phyloP scores from a whole-genome alignment of 2,888 invertebrate genomes.

The Apocheima hispidaria region DNA sequence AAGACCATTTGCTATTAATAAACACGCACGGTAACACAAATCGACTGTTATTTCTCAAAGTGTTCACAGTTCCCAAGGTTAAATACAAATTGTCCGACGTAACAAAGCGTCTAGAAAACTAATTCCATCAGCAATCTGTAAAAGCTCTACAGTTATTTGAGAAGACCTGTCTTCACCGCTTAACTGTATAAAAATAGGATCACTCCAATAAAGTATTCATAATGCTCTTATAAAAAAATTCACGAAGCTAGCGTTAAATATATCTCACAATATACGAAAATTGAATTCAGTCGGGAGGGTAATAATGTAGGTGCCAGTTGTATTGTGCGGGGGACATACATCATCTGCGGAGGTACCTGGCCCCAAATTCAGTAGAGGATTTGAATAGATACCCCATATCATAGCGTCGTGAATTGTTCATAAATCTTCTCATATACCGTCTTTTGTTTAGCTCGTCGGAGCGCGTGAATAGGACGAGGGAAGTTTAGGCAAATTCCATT shows the following conservation, averaged over 20 bases:
- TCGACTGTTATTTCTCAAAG: constrained; percentile 58
- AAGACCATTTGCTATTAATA: constrained; percentile 61
- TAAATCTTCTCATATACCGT: constrained; percentile 78
- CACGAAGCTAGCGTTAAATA: constrained; percentile 34
- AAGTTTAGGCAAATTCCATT: constrained; percentile 66
- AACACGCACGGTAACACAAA: constrained; percentile 60
- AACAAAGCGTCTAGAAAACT: constrained; percentile 24
- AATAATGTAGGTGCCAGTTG: constrained; percentile 60
- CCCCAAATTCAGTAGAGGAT: constrained; percentile 69
- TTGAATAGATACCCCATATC: constrained; percentile 81
- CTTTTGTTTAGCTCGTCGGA: constrained; percentile 76
- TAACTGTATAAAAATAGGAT: constrained; percentile 5
- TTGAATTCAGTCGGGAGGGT: constrained; percentile 52
- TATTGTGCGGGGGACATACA: constrained; percentile 65
- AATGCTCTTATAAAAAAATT: constrained; percentile 31
- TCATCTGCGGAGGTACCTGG: constrained; percentile 69
- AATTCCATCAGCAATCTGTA: constrained; percentile 31
- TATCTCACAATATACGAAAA: constrained; percentile 52
- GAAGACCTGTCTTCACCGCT: constrained; percentile 13
- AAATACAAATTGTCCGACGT: constrained; percentile 24
- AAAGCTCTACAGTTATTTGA: constrained; percentile 31
- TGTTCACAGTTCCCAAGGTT: constrained; percentile 49
- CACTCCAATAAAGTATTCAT: constrained; percentile 33
- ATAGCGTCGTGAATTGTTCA: constrained; percentile 80
- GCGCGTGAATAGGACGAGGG: constrained; percentile 47